Conservation (phyloP, 2,888 invertebrate genomes). For the Drepana falcataria region DNA sequence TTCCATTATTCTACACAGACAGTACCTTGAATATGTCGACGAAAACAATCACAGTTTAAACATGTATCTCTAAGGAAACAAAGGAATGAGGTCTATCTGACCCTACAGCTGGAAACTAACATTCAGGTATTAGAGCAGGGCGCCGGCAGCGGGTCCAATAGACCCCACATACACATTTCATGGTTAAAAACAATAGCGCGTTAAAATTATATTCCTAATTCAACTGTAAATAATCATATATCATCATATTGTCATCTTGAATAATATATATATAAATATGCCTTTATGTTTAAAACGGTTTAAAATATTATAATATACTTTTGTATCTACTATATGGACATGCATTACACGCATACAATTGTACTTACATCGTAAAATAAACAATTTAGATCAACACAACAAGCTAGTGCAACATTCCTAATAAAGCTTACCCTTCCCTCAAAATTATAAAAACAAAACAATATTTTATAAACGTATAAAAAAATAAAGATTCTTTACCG, state of each 20-base stretch:
- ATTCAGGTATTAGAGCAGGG: conserved; percentile 1
- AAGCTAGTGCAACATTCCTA: conserved; percentile 47
- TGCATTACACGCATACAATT: conserved; percentile 56
- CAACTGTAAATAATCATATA: conserved; percentile 74
- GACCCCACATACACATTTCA: conserved; percentile 22
- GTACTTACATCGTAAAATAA: conserved; percentile 69
- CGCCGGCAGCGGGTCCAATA: conserved; percentile 12
- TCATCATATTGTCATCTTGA: conserved; percentile 70
- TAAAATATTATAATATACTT: conserved; percentile 65
- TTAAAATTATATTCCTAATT: conserved; percentile 40
- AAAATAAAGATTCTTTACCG: conserved; percentile 74
- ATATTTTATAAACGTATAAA: conserved; percentile 66
- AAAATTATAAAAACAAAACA: conserved; percentile 25
- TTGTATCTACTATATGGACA: conserved; percentile 61
- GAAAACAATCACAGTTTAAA: conserved; percentile 56
- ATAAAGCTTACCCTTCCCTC: conserved; percentile 27
- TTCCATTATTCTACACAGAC: conserved; percentile 27
- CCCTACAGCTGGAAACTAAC: background rate
- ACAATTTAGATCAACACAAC: conserved; percentile 59
- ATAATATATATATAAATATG: conserved; percentile 73
- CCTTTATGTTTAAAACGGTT: conserved; percentile 51
- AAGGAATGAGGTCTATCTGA: conserved; percentile 6
- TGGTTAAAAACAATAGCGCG: conserved; percentile 28
- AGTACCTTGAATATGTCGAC: conserved; percentile 58
- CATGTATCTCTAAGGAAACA: conserved; percentile 30